Conservation (phyloP, 2,797 vertebrate genomes). For the Bovichtus variegatus region DNA sequence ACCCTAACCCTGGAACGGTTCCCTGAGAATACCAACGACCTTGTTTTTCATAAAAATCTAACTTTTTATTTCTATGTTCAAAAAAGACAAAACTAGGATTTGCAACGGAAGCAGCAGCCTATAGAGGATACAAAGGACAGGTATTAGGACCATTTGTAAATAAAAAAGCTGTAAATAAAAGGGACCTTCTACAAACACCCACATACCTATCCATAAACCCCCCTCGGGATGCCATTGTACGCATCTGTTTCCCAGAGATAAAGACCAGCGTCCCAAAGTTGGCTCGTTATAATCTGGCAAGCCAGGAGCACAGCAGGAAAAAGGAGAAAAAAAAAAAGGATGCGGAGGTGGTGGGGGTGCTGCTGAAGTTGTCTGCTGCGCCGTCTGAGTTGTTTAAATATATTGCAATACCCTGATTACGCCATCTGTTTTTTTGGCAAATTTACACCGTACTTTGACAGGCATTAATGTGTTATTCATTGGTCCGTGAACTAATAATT, state of each 20-base stretch:
- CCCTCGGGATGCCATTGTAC: conserved; percentile 70
- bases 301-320: conserved; percentile 50
- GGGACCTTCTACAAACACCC: conserved; percentile 64
- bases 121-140: conserved; percentile 37
- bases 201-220: conserved; percentile 70
- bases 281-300: conserved; percentile 71
- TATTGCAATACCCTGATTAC: conserved; percentile 18
- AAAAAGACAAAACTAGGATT: conserved; percentile 9
- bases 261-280: conserved; percentile 73
- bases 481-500: conserved; percentile 3
- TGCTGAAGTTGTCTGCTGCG: conserved; percentile 10
- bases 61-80: conserved; percentile 8
- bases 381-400: conserved; percentile 14
- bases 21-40: background rate
- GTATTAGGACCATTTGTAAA: conserved; percentile 63
- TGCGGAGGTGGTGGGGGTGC: conserved; percentile 14
- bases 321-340: too few relatives aligned
- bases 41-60: conserved; percentile 27
- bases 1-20: too few relatives aligned
- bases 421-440: conserved; percentile 9
- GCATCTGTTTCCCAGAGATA: conserved; percentile 78
- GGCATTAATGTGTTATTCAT: conserved; percentile 16
- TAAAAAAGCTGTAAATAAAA: conserved; percentile 54
- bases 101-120: background rate
- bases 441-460: conserved; percentile 7